Evolutionary conservation across 2,888 invertebrate species (phyloP), one percentile per base, ranked within the genome.

Genomic region (Frankliniella fusca): DNA sequence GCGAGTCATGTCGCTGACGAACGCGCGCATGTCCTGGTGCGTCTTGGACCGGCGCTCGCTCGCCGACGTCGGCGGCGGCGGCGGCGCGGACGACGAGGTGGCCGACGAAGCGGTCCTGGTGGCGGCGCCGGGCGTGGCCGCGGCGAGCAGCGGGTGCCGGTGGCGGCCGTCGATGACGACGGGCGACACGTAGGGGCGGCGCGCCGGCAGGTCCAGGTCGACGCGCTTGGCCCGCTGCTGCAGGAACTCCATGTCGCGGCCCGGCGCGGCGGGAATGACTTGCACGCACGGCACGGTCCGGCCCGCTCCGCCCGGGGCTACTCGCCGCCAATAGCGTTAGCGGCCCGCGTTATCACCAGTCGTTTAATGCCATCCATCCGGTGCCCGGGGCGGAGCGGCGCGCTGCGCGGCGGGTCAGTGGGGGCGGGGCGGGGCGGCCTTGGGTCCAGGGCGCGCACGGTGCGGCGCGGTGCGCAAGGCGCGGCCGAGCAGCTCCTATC

Each of bases 301-400:
- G 54, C 15, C 15, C 54, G 54, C 27, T 1, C 23, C 27, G 70
- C 70, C 23, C 10, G 27, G n/a, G 20, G 70, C 70, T 23, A 54
- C 70, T 18, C 23, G 70, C 70, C 11, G 70, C 70, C 23, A 27
- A 15, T 20, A 5, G 54, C 20, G 70, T 76, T 76, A 76, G 70
- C 70, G 70, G 27, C 70, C 27, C 70, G 70, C 70, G 27, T 76
- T 76, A 76, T 76, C 70, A 23, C 23, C 70, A 27, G 8, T 12
- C 23, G 70, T 27, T 76, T 76, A 76, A 76, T 76, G 70, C 70
- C 70, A 23, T 9, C 27, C 70, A 23, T 76, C 70, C 70, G 70
- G 70, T 27, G 70, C 23, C 70, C 11, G 65, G 9, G 70, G 70
- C 23, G 70, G 23, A 27, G 23, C 27, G 70, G 23, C 27, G 70